Evolutionary conservation across 2,113 vertebrate species (phyloP).

Genomic region (Myrmecophaga tridactyla): DNA sequence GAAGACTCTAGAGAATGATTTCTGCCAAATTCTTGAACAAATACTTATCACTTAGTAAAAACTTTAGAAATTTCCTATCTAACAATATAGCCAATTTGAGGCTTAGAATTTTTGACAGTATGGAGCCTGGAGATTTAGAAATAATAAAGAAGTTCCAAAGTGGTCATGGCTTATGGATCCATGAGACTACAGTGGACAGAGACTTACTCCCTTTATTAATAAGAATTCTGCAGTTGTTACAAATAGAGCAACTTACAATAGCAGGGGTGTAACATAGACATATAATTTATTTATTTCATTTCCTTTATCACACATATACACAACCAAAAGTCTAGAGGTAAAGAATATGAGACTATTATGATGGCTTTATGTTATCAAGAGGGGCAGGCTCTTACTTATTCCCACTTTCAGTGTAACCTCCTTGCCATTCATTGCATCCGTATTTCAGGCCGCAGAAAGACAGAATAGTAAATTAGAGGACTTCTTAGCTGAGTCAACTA

Average conservation of each 20-base stretch:
- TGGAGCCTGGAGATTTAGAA: neutral
- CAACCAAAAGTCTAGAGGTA: neutral
- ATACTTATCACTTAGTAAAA: neutral
- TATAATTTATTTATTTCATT: neutral
- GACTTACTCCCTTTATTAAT: neutral
- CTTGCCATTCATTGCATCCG: neutral
- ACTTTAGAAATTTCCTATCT: neutral
- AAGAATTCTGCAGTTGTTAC: neutral
- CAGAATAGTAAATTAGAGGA: neutral
- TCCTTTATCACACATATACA: neutral
- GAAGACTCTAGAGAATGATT: neutral
- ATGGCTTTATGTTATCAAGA: neutral
- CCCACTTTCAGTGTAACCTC: neutral
- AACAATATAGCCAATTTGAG: neutral
- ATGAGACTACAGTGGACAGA: neutral
- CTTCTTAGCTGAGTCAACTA: neutral
- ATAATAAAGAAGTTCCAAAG: neutral
- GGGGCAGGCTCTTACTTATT: neutral
- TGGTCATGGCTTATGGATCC: neutral
- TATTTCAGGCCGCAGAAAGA: neutral
- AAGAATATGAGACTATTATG: neutral
- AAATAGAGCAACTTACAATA: neutral
- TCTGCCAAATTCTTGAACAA: neutral
- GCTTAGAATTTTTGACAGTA: neutral
- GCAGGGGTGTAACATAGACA: neutral